Conservation (phyloP, 1,140 invertebrate genomes). For the Drosophila bifasciata region DNA sequence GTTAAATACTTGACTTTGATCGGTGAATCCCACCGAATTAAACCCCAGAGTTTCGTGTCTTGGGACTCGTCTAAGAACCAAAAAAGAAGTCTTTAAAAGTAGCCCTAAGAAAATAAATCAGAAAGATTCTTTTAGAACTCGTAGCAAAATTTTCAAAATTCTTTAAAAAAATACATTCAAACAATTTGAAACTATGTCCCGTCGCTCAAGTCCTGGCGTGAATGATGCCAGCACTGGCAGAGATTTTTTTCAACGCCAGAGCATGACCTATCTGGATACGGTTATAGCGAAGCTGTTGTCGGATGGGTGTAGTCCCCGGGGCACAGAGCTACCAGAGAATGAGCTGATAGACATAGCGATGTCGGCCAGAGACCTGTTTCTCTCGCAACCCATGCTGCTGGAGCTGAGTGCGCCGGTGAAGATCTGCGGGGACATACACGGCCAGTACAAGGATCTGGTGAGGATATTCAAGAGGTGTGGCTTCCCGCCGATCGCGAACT, state of each 20-base stretch:
- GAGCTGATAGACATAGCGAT: slow-evolving; percentile 8
- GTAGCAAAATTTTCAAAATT: not conserved
- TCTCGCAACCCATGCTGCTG: slow-evolving; percentile 42
- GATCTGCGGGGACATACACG: slow-evolving; percentile 42
- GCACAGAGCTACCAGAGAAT: not conserved
- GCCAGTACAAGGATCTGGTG: slow-evolving; percentile 40
- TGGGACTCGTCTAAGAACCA: not conserved
- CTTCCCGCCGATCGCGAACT: slow-evolving; percentile 20
- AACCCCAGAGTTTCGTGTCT: not conserved
- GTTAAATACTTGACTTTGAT: not conserved
- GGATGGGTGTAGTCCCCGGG: not conserved
- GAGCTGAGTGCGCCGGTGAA: slow-evolving; percentile 42
- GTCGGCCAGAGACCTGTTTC: slow-evolving; percentile 13
- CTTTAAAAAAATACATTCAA: too few species aligned
- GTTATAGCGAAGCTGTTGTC: slow-evolving; percentile 20
- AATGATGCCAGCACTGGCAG: not conserved
- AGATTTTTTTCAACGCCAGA: not conserved
- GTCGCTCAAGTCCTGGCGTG: not conserved
- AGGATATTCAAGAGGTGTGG: slow-evolving; percentile 39
- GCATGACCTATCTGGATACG: slow-evolving; percentile 6
- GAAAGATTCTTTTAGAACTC: not conserved
- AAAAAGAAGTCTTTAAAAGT: not conserved
- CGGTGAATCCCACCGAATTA: not conserved
- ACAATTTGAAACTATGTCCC: slow-evolving; percentile 6
- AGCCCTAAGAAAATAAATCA: not conserved